Base-by-base conservation (phyloP, 2,888 invertebrate genomes). In the Microctonus aethiopoides region DNA sequence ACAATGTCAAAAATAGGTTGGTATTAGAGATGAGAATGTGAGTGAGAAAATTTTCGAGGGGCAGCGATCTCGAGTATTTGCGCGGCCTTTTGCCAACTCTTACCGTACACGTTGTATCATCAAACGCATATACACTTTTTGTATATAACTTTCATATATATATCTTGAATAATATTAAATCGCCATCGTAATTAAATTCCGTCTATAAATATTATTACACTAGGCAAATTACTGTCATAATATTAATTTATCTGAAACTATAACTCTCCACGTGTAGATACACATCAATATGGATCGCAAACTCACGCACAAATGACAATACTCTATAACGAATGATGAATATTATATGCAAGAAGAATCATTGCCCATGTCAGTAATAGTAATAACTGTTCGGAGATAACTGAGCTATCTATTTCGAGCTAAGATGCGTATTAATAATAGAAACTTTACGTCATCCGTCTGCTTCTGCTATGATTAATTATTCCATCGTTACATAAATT, bases 321-420 rank as follows among this genome's bases (percentile, higher is more conserved):
- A 46, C 16, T 4, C 16, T 46, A 5, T 16, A 16, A 46, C 1
- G 1, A n/a, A 61, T n/a, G 11, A 22, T 51, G 46, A 51, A 62
- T 51, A 29, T 54, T 65, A 61, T 24, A 9, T 26, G 24, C 16
- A 32, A 46, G 29, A 41, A 59, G 41, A 36, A 69, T 69, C 64
- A 26, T 64, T 68, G 26, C 26, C 59, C 73, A 82, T 80, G 82
- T 80, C 82, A 82, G 83, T 80, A 80, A 46, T 46, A 46, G 81
- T 83, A 83, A 84, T 84, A 83, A 83, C 80, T 79, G 80, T 83
- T 83, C 80, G 75, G 77, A 83, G 83, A 83, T 84, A 83, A 84
- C 82, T 80, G 78, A 78, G 78, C 78, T 77, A 75, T 78, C 80
- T 83, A 81, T 83, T 84, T 79, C 80, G 80, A 84, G 84, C 83